Evolutionary conservation across 1,140 invertebrate species (phyloP).

Genomic region (Euwallacea fornicatus): DNA sequence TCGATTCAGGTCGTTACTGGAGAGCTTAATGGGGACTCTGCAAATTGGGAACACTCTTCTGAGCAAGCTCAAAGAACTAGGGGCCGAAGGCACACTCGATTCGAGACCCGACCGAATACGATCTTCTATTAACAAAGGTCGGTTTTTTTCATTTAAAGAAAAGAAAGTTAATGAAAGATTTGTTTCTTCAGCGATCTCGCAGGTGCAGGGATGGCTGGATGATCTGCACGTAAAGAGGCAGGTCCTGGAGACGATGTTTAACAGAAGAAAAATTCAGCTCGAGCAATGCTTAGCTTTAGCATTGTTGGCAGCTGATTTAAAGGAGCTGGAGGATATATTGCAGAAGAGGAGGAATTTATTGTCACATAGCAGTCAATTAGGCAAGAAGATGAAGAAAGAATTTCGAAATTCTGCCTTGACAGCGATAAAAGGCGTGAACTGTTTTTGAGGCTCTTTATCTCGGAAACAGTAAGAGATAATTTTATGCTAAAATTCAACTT

Average conservation of each 20-base stretch:
- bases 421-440: too few species aligned
- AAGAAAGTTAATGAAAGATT: not conserved
- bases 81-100: slow-evolving; percentile 68
- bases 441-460: too few species aligned
- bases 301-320: slow-evolving; percentile 71
- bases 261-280: slow-evolving; percentile 67
- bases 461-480: too few species aligned
- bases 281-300: slow-evolving; percentile 79
- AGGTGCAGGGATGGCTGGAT: slow-evolving; percentile 77
- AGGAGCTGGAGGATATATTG: slow-evolving; percentile 66
- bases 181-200: slow-evolving; percentile 60
- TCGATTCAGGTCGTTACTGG: slow-evolving; percentile 62
- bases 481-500: too few species aligned
- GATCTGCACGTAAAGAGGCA: slow-evolving; percentile 75
- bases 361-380: slow-evolving; percentile 57
- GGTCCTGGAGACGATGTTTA: slow-evolving; percentile 73
- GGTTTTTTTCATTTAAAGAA: slow-evolving; percentile 18
- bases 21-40: slow-evolving; percentile 73
- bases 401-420: too few species aligned
- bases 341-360: slow-evolving; percentile 57
- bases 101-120: slow-evolving; percentile 73
- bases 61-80: slow-evolving; percentile 68
- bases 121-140: slow-evolving; percentile 64
- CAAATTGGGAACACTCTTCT: slow-evolving; percentile 78
- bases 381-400: slow-evolving; percentile 26